Percentiles rank a stretch among this genome's conserved stretches.
Conservation (phyloP, 2,888 invertebrate species). For the Hanleya hanleyi region DNA sequence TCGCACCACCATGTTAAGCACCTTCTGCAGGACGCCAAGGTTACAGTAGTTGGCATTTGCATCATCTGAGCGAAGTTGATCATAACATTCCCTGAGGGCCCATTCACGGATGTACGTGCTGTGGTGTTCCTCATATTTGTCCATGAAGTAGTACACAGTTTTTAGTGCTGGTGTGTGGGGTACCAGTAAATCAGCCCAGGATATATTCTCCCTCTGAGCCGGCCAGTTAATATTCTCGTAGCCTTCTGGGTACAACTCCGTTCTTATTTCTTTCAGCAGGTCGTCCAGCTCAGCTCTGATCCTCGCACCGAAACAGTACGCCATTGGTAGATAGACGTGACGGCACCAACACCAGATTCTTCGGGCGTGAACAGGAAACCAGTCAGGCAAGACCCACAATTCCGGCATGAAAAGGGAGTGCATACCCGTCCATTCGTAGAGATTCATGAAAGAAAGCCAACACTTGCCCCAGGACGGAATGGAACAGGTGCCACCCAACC, state of each 20-base stretch:
- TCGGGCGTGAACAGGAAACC: background rate
- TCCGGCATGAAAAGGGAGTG: background rate
- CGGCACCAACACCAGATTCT: background rate
- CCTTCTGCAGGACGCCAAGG: background rate
- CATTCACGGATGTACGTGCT: background rate
- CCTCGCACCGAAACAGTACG: background rate
- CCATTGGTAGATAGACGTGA: conserved; percentile 3
- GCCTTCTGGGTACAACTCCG: background rate
- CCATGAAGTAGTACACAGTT: conserved; percentile 1
- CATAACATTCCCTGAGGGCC: background rate
- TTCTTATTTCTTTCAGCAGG: background rate
- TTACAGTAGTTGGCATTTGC: background rate
- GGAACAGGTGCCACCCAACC: background rate
- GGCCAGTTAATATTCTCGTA: background rate
- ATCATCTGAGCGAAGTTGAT: background rate
- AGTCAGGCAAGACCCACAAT: background rate
- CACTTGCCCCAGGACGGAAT: conserved; percentile 3
- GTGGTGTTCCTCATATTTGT: conserved; percentile 7
- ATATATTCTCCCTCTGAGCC: background rate
- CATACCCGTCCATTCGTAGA: conserved; percentile 2
- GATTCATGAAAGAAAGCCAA: conserved; percentile 1
- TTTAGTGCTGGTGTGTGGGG: background rate
- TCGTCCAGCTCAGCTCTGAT: background rate
- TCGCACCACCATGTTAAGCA: background rate
- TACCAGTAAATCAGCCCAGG: background rate